Evolutionary conservation across 2,888 invertebrate genomes (phyloP).

Genomic region (Acanthopleura granulata): DNA sequence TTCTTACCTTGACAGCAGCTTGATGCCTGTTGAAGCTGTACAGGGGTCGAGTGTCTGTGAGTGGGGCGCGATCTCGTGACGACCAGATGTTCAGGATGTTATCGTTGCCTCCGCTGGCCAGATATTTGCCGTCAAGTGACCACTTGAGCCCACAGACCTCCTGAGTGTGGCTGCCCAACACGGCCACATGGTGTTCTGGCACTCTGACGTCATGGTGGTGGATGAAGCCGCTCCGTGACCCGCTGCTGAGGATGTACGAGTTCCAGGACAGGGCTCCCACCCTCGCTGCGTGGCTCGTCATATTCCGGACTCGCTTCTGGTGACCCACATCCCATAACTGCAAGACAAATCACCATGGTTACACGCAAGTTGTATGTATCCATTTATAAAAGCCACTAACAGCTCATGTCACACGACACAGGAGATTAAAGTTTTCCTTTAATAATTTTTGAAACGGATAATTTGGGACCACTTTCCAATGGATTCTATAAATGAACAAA

Average conservation of each 20-base stretch:
- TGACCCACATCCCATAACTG: constrained; percentile 91
- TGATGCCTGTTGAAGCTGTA: constrained; percentile 73
- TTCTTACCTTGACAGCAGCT: constrained; percentile 70
- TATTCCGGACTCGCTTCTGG: constrained; percentile 81
- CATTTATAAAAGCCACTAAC: too few species aligned
- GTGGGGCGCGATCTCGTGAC: constrained; percentile 57
- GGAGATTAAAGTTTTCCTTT: too few species aligned
- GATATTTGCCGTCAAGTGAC: constrained; percentile 92
- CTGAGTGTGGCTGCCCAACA: constrained; percentile 78
- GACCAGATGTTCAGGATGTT: constrained; percentile 93
- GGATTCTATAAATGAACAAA: too few species aligned
- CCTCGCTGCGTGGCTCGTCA: constrained; percentile 89
- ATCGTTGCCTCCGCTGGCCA: constrained; percentile 98
- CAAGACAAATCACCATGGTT: constrained; percentile 20
- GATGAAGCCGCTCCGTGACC: constrained; percentile 88
- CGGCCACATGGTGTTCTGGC: constrained; percentile 83
- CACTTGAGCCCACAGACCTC: constrained; percentile 93
- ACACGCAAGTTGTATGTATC: too few species aligned
- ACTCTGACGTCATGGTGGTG: constrained; percentile 96
- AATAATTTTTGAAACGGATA: too few species aligned
- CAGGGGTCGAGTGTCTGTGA: constrained; percentile 65
- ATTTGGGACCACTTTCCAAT: too few species aligned
- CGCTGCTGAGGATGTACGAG: constrained; percentile 80
- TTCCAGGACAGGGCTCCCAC: constrained; percentile 95
- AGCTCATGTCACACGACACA: too few species aligned